These are phyloP conservation scores for Brachyalestes nurse DNA, from an alignment of 2,797 vertebrate genomes.

Conservation along the genomic window DNA sequence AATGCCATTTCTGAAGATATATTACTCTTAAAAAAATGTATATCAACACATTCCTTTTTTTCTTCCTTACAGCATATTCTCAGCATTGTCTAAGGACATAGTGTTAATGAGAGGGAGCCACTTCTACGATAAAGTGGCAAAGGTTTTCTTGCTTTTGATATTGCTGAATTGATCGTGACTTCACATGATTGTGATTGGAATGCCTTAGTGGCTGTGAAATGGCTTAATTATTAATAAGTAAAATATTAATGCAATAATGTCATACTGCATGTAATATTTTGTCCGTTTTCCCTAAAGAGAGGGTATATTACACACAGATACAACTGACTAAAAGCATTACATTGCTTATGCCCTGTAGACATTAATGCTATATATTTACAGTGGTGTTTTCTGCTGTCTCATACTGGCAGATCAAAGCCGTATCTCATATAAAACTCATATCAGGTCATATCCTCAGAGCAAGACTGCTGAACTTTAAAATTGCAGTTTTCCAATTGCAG, in stretches of 20 bases:
- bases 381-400: neutral
- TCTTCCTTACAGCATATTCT: neutral
- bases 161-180: neutral
- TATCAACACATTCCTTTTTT: too few species aligned
- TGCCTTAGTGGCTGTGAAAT: neutral
- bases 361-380: neutral
- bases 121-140: neutral
- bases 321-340: neutral
- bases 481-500: neutral
- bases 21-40: neutral
- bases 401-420: neutral
- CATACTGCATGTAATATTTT: neutral
- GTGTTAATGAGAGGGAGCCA: neutral
- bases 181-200: neutral
- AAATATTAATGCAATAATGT: neutral
- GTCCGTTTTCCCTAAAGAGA: neutral
- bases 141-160: neutral
- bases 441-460: neutral
- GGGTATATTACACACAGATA: neutral
- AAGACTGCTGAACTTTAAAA: too few species aligned
- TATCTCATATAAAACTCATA: neutral
- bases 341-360: neutral
- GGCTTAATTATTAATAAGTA: neutral
- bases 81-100: neutral
- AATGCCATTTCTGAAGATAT: slow-evolving; percentile 1